phyloP scores from a whole-genome alignment of 2,113 vertebrate genomes.

The Chlorodrepanis virens region DNA sequence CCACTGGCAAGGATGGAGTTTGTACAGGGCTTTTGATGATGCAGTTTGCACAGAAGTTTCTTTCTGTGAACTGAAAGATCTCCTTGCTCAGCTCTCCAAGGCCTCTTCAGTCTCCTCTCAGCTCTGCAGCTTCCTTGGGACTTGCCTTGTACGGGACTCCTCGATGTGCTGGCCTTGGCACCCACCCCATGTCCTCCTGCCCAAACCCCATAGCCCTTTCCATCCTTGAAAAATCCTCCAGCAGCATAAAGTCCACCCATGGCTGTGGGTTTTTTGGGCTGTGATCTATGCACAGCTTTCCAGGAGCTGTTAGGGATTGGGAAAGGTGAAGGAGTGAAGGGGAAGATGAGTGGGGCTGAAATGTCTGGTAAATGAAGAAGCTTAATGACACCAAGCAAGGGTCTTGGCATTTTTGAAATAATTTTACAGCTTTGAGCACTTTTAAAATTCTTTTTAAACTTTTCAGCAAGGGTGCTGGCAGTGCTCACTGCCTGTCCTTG shows the following conservation, averaged over 20 bases:
- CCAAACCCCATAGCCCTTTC: not conserved
- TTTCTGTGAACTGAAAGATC: not conserved
- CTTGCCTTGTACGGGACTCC: not conserved
- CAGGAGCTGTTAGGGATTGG: not conserved
- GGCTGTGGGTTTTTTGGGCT: not conserved
- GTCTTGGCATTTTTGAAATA: not conserved
- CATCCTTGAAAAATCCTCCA: not conserved
- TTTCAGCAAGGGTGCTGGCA: not conserved
- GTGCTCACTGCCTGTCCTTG: not conserved
- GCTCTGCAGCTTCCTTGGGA: not conserved
- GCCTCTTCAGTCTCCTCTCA: not conserved
- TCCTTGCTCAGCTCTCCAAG: not conserved
- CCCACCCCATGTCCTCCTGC: not conserved
- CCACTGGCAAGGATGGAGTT: not conserved
- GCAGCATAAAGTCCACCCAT: not conserved
- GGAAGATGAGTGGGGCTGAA: not conserved
- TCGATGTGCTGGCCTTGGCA: not conserved
- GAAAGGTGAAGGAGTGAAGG: not conserved
- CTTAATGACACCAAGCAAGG: not conserved
- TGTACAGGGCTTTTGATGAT: not conserved
- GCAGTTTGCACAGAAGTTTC: not conserved
- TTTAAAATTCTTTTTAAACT: not conserved
- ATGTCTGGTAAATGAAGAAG: not conserved
- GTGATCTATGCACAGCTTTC: accelerated
- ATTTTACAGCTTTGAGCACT: not conserved